phyloP scores from a whole-genome alignment of 2,888 invertebrate species.

The Mimachlamys varia region DNA sequence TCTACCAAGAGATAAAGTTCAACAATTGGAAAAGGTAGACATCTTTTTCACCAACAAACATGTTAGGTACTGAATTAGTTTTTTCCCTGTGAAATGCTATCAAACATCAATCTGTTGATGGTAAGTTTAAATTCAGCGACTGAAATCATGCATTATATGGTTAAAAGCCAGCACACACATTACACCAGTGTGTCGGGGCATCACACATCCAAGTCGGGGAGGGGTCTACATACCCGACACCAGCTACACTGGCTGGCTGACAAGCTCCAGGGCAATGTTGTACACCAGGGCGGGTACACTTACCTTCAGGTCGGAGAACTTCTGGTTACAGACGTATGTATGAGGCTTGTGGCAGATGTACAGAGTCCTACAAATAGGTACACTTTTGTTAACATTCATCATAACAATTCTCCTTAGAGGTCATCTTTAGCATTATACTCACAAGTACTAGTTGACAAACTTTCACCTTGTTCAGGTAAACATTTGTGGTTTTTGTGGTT shows the following conservation, averaged over 20 bases:
- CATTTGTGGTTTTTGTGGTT: too few relatives aligned
- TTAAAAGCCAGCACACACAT: constrained; percentile 31
- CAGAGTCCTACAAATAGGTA: constrained; percentile 70
- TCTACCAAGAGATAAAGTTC: neutral
- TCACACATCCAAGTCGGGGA: neutral
- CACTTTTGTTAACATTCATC: neutral
- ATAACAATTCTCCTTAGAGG: too few relatives aligned
- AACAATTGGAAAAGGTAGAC: neutral
- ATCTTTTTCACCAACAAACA: neutral
- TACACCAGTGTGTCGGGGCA: neutral
- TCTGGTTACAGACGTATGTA: constrained; percentile 76
- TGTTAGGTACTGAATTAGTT: neutral
- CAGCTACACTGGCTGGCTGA: neutral
- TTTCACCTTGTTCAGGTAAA: too few relatives aligned
- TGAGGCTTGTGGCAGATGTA: constrained; percentile 80
- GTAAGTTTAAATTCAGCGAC: neutral
- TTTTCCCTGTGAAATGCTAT: too few relatives aligned
- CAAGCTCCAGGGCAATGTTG: neutral
- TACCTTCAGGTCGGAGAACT: constrained; percentile 77
- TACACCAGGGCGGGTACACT: constrained; percentile 40
- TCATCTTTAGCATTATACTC: too few relatives aligned
- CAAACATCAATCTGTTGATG: too few relatives aligned
- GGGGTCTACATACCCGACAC: neutral
- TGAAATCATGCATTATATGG: constrained; percentile 18
- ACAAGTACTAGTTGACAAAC: too few relatives aligned